A percentile compares a stretch with the other conserved stretches of the same genome.
These are phyloP conservation scores for Suricata suricatta DNA, from an alignment of 2,113 vertebrate species.

Conservation along the genomic window DNA sequence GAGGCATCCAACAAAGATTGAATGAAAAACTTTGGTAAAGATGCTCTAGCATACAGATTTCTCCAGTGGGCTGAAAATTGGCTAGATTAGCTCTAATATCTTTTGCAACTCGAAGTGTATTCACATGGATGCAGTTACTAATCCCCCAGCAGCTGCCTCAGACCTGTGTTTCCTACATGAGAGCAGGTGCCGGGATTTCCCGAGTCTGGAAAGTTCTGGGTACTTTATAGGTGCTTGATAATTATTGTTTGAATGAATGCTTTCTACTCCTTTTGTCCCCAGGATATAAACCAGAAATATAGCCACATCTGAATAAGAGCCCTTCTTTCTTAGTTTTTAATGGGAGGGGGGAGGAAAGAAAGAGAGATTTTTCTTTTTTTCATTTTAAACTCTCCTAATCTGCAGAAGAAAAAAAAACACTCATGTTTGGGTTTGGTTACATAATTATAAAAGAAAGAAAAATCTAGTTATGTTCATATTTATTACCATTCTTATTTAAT, in stretches of 20 bases:
- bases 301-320: background rate
- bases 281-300: background rate
- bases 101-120: background rate
- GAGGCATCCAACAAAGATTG: background rate
- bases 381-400: conserved; percentile 10
- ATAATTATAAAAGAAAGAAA: conserved; percentile 23
- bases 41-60: background rate
- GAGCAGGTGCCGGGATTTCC: background rate
- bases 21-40: background rate
- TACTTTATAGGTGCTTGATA: background rate
- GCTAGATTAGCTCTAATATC: background rate
- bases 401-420: background rate
- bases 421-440: background rate
- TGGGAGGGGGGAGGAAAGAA: too few species aligned
- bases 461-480: conserved; percentile 47
- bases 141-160: background rate
- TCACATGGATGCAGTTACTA: background rate
- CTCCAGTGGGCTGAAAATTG: background rate
- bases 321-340: background rate
- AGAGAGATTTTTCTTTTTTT: background rate
- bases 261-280: background rate
- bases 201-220: background rate
- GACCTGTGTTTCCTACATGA: background rate
- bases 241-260: background rate
- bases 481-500: conserved; percentile 34